Evolutionary conservation across 1,140 invertebrate genomes (phyloP).

Genomic region (Pseudachorutes palmiensis): DNA sequence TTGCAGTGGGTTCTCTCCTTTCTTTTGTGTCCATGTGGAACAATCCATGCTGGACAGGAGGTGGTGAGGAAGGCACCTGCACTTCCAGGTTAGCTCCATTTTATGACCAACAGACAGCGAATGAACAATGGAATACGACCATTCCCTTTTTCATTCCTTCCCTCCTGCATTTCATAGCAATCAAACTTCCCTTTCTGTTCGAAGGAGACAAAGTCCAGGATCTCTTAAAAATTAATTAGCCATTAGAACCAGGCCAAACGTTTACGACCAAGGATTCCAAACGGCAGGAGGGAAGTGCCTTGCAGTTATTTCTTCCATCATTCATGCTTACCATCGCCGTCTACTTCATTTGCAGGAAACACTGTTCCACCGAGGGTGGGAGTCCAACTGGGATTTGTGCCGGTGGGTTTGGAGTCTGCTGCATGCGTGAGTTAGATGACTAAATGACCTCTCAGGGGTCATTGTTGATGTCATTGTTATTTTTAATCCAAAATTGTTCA

Average conservation of each 20-base stretch:
- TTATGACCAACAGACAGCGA: background rate
- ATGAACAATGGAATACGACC: no score
- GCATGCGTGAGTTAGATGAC: background rate
- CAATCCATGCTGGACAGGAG: background rate
- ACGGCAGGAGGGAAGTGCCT: background rate
- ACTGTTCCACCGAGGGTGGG: background rate
- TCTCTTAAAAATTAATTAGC: no score
- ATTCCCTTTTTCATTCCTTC: no score
- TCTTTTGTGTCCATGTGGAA: background rate
- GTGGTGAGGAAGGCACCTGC: background rate
- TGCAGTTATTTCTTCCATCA: background rate
- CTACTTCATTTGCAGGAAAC: background rate
- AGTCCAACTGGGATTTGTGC: background rate
- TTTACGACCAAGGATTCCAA: no score
- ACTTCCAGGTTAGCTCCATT: background rate
- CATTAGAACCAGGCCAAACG: no score
- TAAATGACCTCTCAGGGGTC: no score
- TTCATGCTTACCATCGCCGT: background rate
- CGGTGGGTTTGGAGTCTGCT: conserved; percentile 1
- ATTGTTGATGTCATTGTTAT: no score
- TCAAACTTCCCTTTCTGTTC: no score
- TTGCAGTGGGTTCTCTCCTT: background rate
- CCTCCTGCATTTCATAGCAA: no score
- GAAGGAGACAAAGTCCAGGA: no score
- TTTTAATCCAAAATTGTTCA: no score